Conservation (phyloP, 64 coral and sea anemone species). For the Pocillopora verrucosa region DNA sequence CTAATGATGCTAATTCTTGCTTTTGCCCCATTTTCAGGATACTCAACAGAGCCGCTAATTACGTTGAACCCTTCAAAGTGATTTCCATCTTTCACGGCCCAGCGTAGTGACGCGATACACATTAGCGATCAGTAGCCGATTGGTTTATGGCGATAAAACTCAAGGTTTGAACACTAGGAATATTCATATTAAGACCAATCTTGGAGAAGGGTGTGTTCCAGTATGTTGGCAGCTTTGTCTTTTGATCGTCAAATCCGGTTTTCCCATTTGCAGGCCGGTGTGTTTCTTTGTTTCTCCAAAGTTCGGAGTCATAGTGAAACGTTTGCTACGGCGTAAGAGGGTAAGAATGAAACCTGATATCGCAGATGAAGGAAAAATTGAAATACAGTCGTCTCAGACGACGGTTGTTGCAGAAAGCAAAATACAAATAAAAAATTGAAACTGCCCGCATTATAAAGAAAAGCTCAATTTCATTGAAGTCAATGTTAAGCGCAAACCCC, state of each 20-base stretch:
- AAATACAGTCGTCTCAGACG: too few relatives aligned
- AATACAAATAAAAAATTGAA: too few relatives aligned
- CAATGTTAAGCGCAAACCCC: too few relatives aligned
- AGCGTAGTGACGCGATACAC: slow-evolving; percentile 7
- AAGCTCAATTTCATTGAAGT: too few relatives aligned
- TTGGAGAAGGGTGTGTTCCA: slow-evolving; percentile 27
- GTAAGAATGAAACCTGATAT: neutral
- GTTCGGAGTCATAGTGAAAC: slow-evolving; percentile 37
- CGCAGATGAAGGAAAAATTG: neutral
- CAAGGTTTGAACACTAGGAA: neutral
- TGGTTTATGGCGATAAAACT: neutral
- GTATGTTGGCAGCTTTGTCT: slow-evolving; percentile 57
- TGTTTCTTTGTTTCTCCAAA: slow-evolving; percentile 30
- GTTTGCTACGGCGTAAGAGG: slow-evolving; percentile 2
- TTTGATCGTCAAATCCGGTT: slow-evolving; percentile 13
- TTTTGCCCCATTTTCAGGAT: neutral
- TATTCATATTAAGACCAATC: slow-evolving; percentile 46
- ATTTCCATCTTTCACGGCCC: slow-evolving; percentile 26
- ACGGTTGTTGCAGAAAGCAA: too few relatives aligned
- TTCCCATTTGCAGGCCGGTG: neutral
- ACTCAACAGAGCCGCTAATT: neutral
- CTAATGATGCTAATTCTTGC: slow-evolving; percentile 22
- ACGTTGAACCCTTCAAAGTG: neutral
- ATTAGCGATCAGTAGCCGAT: slow-evolving; percentile 20
- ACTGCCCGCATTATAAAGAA: too few relatives aligned